Evolutionary conservation across 1,140 invertebrate genomes (phyloP), one percentile per base, ranked within the genome.

Genomic region (Wiebesia pumilae): DNA sequence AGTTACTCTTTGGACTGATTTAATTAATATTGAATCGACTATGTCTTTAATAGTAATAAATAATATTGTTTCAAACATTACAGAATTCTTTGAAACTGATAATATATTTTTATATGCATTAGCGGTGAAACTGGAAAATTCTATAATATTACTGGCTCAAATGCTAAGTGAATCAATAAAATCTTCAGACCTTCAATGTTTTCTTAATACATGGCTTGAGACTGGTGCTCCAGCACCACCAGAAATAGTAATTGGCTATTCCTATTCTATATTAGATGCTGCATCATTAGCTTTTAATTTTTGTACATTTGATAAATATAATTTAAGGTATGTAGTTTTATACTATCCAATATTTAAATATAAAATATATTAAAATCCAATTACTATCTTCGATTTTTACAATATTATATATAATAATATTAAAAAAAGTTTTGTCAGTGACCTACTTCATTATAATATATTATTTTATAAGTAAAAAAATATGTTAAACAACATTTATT

Each of bases 281-380:
- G 75, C 47, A 67, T 83, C 86, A 30, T 54, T 87, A 80, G 62
- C 86, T 30, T 87, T 87, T 27, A 87, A 87, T 73, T 79, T 80
- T 75, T 87, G 62, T 71, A 78, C 62, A 40, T 83, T 83, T 62
- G 77, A 87, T 78, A 19, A 78, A 0, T 87, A 87, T 69, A 87
- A 87, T 40, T 43, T 73, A 65, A 87, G 82, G 85, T 86, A 86
- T 71, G 58, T 35, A 79, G 54, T 47, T 58, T 24, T 40, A 67
- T 12, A 67, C 62, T 67, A 4, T 30, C n/a, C 4, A 67, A n/a
- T 30, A 21, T 67, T 67, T 67, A 24, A 62, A 62, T 58, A 21
- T 12, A 58, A 58, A 58, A 21, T 58, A 58, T 58, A 58, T 58
- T 19, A 58, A 16, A 58, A 21, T 7, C 14, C 43, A 47, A 47